Evolutionary conservation across 2,888 invertebrate genomes (phyloP).

Genomic region (Calliscelio sp.): DNA sequence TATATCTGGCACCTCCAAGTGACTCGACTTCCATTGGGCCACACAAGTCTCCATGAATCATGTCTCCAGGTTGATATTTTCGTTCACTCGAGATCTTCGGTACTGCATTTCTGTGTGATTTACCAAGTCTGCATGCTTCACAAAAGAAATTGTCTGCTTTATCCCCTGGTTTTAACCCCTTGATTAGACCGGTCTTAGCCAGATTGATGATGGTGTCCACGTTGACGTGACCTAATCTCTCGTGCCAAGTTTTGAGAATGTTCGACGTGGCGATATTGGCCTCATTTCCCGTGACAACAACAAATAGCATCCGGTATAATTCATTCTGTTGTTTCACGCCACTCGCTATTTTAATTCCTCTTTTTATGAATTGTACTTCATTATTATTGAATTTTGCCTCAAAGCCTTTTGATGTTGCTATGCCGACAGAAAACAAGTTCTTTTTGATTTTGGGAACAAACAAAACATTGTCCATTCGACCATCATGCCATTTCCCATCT

Average conservation of each 20-base stretch:
- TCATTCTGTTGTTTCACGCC: conserved; percentile 32
- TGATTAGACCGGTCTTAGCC: not conserved
- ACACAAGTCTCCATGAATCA: conserved; percentile 59
- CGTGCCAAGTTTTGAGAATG: conserved; percentile 69
- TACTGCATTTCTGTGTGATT: conserved; percentile 23
- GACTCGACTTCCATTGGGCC: conserved; percentile 63
- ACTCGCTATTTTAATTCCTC: not conserved
- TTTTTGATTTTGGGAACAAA: conserved; percentile 52
- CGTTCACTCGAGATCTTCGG: not conserved
- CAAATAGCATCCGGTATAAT: conserved; percentile 6
- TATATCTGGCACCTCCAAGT: conserved; percentile 63
- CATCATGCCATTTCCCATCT: not conserved
- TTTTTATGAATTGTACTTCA: not conserved
- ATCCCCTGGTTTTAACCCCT: not conserved
- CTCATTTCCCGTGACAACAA: not conserved
- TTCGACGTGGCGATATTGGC: conserved; percentile 29
- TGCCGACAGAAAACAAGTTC: conserved; percentile 58
- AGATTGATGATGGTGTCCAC: not conserved
- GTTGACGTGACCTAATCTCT: conserved; percentile 64
- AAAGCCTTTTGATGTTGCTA: not conserved
- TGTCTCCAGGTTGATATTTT: conserved; percentile 47
- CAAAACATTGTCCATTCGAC: conserved; percentile 5
- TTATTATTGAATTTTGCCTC: conserved; percentile 1
- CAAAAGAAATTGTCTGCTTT: conserved; percentile 51
- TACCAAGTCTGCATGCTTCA: conserved; percentile 39